Base-by-base conservation (phyloP, 2,113 vertebrate genomes). In the Lagenorhynchus albirostris region DNA sequence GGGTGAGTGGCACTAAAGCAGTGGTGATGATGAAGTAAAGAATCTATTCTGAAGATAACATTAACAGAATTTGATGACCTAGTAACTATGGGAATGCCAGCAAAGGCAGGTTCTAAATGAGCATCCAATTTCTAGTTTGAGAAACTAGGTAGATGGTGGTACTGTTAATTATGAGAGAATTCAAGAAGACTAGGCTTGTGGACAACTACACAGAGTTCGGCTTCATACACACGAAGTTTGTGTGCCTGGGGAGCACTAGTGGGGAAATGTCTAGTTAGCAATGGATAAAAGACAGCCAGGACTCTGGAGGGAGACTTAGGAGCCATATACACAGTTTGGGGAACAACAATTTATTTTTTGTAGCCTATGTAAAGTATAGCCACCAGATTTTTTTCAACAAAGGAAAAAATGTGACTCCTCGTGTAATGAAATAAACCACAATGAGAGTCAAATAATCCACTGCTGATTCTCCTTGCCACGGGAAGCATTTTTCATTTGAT, bases 401-500 rank as follows among this genome's bases (percentile, higher is more conserved):
- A 87, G 38, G 87, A 14, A 44, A 89, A 97, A 92, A 94, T 86
- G 14, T 81, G 71, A 85, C 38, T 94, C 50, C 89, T 92, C 1
- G 1, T 71, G 79, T 84, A 97, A 94, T 76, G 36, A 95, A 96
- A 79, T 94, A 87, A 97, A 82, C 65, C 73, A 91, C 88, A 95
- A 21, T 36, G 33, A 97, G 60, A 96, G 67, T 83, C 83, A 92
- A 79, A 79, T 67, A 95, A 96, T 65, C 65, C 47, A 90, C 15
- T 83, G 18, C n/a, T 79, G 62, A 63, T 83, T 14, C 13, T 71
- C 83, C 74, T 83, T 92, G 47, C 33, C 55, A 41, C 67, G 89
- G 74, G 65, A 92, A 92, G 77, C 2, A 4, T 67, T 96, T 93
- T 94, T 53, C 65, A 53, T 62, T 94, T 88, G 50, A 83, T 95